Percentiles rank a stretch among this genome's conserved stretches.
phyloP scores from a whole-genome alignment of 92 coral and sea anemone genomes.

The Pocillopora meandrina region DNA sequence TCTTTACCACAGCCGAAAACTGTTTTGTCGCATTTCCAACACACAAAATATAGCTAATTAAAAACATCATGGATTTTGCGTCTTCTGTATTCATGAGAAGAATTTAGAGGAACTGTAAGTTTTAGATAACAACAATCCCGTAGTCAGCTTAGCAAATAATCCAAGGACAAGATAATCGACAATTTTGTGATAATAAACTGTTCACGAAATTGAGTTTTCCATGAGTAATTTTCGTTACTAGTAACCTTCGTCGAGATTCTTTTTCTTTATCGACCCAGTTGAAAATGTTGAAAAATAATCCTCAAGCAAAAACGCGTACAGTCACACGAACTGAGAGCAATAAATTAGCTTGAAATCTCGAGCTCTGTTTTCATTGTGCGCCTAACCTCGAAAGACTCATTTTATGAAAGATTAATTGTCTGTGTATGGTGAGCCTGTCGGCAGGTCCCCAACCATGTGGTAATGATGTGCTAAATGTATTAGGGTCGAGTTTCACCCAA shows the following conservation, averaged over 20 bases:
- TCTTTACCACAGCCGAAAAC: background rate
- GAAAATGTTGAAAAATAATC: background rate
- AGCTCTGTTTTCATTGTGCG: constrained; percentile 3
- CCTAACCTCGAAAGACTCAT: constrained; percentile 17
- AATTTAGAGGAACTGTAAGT: background rate
- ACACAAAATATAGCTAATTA: background rate
- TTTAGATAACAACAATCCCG: background rate
- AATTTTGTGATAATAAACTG: constrained; percentile 26
- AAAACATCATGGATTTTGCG: background rate
- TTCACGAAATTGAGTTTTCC: constrained; percentile 29
- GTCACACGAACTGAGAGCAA: background rate
- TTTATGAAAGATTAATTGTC: constrained; percentile 47
- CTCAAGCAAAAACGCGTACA: background rate
- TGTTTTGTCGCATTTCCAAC: constrained; percentile 1
- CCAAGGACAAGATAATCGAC: constrained; percentile 8
- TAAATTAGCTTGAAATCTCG: background rate
- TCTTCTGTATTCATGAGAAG: background rate
- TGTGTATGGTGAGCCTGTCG: background rate
- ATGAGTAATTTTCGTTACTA: constrained; percentile 36
- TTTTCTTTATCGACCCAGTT: background rate
- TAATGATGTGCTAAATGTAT: constrained; percentile 34
- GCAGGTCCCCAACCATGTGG: constrained; percentile 24
- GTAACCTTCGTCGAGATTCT: background rate
- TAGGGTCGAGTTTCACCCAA: constrained; percentile 26
- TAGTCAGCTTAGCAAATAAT: constrained; percentile 26